Evolutionary conservation across 2,888 invertebrate species (phyloP).

Genomic region (Podotricha telesiphe): DNA sequence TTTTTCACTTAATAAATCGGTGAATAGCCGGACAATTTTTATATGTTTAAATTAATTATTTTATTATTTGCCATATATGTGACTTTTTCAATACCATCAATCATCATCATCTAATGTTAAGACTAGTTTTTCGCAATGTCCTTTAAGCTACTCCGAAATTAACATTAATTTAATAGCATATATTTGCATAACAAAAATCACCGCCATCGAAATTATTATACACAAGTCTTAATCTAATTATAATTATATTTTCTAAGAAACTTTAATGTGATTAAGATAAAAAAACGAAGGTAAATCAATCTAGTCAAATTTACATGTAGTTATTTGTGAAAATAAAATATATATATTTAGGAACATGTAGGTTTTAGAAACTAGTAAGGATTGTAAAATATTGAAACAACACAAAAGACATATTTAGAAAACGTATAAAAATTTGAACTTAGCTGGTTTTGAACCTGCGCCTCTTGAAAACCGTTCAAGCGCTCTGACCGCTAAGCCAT

Average conservation of each 20-base stretch:
- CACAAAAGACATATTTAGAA: too few relatives aligned
- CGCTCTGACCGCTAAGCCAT: too few relatives aligned
- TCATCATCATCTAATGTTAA: neutral
- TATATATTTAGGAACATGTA: neutral
- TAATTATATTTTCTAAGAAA: slow-evolving; percentile 29
- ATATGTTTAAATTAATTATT: neutral
- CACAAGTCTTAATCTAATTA: slow-evolving; percentile 21
- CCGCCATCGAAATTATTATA: slow-evolving; percentile 15
- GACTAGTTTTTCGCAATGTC: neutral
- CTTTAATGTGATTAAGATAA: slow-evolving; percentile 23
- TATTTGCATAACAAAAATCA: slow-evolving; percentile 25
- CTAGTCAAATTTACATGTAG: slow-evolving; percentile 1
- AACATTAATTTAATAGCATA: neutral
- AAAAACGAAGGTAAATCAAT: slow-evolving; percentile 12
- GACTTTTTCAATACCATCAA: neutral
- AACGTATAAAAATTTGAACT: too few relatives aligned
- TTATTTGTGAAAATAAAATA: neutral
- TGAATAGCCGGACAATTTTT: neutral
- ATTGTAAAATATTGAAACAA: neutral
- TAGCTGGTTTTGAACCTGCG: too few relatives aligned
- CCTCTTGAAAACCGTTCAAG: too few relatives aligned
- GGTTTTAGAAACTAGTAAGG: neutral
- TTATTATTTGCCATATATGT: neutral
- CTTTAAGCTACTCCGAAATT: neutral
- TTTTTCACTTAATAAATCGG: too few relatives aligned